Conservation (phyloP, 2,888 invertebrate genomes). For the Dromius quadrimaculatus region DNA sequence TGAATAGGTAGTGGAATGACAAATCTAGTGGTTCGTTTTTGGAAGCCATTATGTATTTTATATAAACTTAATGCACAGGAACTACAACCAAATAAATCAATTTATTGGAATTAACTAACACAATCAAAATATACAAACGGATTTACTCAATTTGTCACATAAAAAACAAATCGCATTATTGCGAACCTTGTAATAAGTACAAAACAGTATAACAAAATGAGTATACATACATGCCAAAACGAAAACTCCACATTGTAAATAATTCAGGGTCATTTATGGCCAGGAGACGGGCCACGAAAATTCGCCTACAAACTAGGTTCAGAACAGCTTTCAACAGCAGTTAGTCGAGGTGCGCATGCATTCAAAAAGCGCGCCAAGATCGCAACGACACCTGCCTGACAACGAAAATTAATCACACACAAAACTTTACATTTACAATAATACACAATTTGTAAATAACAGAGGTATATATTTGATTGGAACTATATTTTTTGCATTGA, state of each 20-base stretch:
- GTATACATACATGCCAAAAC: constrained; percentile 52
- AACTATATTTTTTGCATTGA: too few species aligned
- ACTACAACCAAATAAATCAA: constrained; percentile 53
- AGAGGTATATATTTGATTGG: too few species aligned
- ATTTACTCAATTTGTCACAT: constrained; percentile 51
- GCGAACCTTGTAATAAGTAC: constrained; percentile 50
- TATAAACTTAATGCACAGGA: constrained; percentile 53
- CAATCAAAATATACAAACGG: constrained; percentile 52
- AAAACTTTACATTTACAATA: too few species aligned
- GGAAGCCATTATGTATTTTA: constrained; percentile 53
- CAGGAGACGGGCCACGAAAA: constrained; percentile 43
- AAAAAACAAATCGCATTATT: constrained; percentile 49
- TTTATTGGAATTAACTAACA: constrained; percentile 52
- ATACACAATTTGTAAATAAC: too few species aligned
- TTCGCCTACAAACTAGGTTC: constrained; percentile 51
- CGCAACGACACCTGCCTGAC: constrained; percentile 37
- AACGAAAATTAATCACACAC: too few species aligned
- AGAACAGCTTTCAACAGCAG: constrained; percentile 52
- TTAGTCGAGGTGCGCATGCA: constrained; percentile 52
- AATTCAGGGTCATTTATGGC: constrained; percentile 51
- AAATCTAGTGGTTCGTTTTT: constrained; percentile 37
- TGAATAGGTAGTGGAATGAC: constrained; percentile 19
- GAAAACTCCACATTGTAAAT: constrained; percentile 46
- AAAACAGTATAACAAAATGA: constrained; percentile 52
- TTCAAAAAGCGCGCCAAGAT: constrained; percentile 34